Base-by-base conservation (phyloP, 1,140 invertebrate genomes). In the Bombus vancouverensis region DNA sequence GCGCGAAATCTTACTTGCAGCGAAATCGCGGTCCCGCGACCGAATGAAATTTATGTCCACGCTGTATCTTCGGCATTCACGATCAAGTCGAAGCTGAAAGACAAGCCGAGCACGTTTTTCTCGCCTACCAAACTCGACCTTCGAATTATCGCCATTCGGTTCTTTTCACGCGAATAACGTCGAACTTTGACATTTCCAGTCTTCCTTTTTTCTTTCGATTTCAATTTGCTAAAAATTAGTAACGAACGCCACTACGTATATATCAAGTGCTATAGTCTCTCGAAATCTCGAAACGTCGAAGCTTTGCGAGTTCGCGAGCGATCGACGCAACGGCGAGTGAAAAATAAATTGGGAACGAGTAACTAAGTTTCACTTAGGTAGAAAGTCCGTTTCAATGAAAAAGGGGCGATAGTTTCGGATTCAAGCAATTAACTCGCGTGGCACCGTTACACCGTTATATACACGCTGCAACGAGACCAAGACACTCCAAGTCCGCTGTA, bases 71-170 rank as follows among this genome's bases (percentile, higher is more conserved):
- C 10, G 18, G 1, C 15, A 53, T 75, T 3, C 72, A 0, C 71
- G 57, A 75, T n/a, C 42, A 57, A 68, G 32, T 82, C 44, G 32
- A 66, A n/a, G 8, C 44, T 6, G 32, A 28, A 25, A 13, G 32
- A 28, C 53, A 75, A 65, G n/a, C 42, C 25, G 22, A 18, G 15
- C 34, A 32, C 34, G 44, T 53, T 66, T 68, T 39, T 42, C 53
- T 68, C 77, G 4, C 9, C 62, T 13, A 9, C 1, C 15, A 2
- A 68, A 25, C 37, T 28, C 28, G 4, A 9, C 15, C 34, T 18
- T 10, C 18, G 81, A 89, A 91, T 91, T 88, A 90, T 91, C 81
- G 84, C 84, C 89, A 85, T 87, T 91, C 88, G 75, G 89, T 90
- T 85, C 44, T 73, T 62, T 87, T 88, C 3, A 6, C 13, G 0